Percentiles rank a stretch among this genome's conserved stretches.
Conservation (phyloP, 2,888 invertebrate species). For the Baronia brevicornis region DNA sequence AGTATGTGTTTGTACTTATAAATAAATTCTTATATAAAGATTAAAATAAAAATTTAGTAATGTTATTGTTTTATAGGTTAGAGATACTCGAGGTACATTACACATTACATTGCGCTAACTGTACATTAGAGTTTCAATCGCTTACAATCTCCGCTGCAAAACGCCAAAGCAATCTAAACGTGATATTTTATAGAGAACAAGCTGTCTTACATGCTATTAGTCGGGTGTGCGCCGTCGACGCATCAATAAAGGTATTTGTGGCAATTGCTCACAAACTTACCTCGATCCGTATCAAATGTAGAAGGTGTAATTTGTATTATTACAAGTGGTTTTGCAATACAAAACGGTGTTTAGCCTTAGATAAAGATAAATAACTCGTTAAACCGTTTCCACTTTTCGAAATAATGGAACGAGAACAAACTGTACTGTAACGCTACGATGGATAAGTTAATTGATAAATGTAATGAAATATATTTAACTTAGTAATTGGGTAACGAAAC, state of each 20-base stretch:
- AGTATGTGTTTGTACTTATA: too few species aligned
- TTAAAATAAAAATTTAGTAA: too few species aligned
- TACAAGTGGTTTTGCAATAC: slow-evolving; percentile 17
- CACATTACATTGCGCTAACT: too few species aligned
- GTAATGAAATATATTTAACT: too few species aligned
- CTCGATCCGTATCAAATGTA: slow-evolving; percentile 17
- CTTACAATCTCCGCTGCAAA: background rate
- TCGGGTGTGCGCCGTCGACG: slow-evolving; percentile 20
- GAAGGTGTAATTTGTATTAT: slow-evolving; percentile 18
- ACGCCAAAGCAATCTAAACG: background rate
- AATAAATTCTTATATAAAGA: too few species aligned
- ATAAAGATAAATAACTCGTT: slow-evolving; percentile 10
- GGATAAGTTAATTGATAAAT: too few species aligned
- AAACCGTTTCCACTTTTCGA: slow-evolving; percentile 4
- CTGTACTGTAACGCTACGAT: too few species aligned
- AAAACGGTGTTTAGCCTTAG: slow-evolving; percentile 10
- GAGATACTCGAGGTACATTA: too few species aligned
- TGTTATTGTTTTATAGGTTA: too few species aligned
- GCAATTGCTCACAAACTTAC: slow-evolving; percentile 15
- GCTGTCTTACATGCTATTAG: slow-evolving; percentile 24
- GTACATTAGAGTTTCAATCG: too few species aligned
- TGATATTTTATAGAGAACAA: slow-evolving; percentile 20
- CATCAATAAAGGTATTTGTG: slow-evolving; percentile 27
- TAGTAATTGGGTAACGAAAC: too few species aligned
- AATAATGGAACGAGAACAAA: too few species aligned